These are phyloP conservation scores for Trichopoda pennipes DNA, from an alignment of 2,888 invertebrate species.

Conservation along the genomic window DNA sequence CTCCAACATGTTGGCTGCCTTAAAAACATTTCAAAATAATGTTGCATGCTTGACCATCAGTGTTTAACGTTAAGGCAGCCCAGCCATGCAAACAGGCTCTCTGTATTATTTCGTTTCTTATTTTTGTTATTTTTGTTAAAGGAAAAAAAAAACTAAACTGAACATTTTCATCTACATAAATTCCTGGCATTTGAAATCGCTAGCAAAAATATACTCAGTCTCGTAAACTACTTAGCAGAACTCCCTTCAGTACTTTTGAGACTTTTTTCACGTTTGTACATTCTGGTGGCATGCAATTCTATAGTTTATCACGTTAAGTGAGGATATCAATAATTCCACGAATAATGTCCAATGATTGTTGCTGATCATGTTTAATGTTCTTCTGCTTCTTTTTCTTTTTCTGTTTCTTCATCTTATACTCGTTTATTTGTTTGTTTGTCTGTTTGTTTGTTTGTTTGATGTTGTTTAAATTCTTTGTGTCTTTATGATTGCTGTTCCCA, in stretches of 20 bases:
- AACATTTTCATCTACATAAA: constrained; percentile 68
- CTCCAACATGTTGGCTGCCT: constrained; percentile 62
- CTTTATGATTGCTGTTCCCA: constrained; percentile 24
- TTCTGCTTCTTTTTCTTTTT: not conserved
- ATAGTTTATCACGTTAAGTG: constrained; percentile 66
- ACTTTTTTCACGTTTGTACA: constrained; percentile 2
- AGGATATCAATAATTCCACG: constrained; percentile 68
- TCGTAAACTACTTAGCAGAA: constrained; percentile 10
- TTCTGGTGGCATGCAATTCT: constrained; percentile 63
- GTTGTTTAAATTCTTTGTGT: constrained; percentile 23
- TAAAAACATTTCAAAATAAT: constrained; percentile 50
- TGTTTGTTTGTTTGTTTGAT: constrained; percentile 29
- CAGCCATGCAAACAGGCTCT: not conserved
- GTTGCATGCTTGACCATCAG: constrained; percentile 63
- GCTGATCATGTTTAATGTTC: constrained; percentile 64
- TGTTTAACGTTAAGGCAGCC: constrained; percentile 4
- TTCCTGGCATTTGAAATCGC: constrained; percentile 62
- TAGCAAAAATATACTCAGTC: constrained; percentile 20
- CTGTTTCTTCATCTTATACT: no score
- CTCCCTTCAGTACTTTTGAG: constrained; percentile 11
- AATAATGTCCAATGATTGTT: constrained; percentile 67
- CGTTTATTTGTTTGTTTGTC: no score
- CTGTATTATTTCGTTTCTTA: constrained; percentile 15
- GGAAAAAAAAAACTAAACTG: constrained; percentile 8
- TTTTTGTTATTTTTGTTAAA: not conserved